Conservation (phyloP, 2,113 vertebrate species). For the Mungos mungo region DNA sequence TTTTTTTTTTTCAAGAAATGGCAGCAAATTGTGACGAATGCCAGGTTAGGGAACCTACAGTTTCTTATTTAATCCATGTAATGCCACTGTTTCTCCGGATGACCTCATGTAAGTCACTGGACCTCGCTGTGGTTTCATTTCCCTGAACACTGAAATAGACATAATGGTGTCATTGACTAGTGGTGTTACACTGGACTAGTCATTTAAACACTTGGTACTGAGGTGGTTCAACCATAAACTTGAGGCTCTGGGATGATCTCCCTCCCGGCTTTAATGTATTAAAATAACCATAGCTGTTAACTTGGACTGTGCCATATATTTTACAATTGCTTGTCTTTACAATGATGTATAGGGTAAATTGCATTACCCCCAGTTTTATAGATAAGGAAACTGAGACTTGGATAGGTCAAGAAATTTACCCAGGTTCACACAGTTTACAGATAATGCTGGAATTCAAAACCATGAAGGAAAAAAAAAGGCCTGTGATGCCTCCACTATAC, state of each 20-base stretch:
- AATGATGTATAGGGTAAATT: neutral
- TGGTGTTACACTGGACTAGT: neutral
- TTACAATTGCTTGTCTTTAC: neutral
- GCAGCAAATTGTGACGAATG: constrained; percentile 3
- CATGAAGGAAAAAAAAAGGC: neutral
- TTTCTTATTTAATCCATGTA: constrained; percentile 23
- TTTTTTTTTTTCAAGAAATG: neutral
- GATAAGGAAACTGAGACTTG: neutral
- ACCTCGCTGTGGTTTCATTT: neutral
- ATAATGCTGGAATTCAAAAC: neutral
- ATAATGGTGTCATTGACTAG: neutral
- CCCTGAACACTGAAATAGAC: neutral
- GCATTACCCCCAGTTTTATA: neutral
- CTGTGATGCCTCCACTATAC: neutral
- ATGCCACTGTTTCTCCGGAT: constrained; percentile 22
- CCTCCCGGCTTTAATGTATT: neutral
- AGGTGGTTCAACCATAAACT: neutral
- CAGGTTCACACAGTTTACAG: neutral
- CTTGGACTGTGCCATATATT: neutral
- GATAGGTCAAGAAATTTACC: constrained; percentile 31
- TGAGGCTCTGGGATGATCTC: neutral
- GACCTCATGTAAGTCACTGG: neutral
- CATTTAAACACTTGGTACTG: neutral
- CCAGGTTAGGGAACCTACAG: neutral
- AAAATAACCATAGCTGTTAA: neutral